Evolutionary conservation across 1,140 invertebrate genomes (phyloP).

Genomic region (Formica selysi): DNA sequence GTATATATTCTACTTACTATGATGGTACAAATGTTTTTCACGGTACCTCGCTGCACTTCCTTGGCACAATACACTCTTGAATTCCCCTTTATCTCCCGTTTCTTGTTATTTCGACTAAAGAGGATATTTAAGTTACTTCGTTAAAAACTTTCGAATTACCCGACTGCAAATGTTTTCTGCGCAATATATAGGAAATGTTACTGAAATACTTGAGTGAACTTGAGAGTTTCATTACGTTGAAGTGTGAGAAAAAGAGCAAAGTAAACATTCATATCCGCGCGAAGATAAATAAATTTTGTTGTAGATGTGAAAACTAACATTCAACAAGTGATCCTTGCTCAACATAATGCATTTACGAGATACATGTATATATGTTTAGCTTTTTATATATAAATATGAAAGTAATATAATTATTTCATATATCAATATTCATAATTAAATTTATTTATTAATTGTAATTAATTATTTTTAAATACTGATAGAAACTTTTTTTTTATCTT

Average conservation of each 20-base stretch:
- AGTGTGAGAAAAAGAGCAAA: neutral
- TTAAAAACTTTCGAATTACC: slow-evolving; percentile 57
- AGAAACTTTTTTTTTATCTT: too few species aligned
- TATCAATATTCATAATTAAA: too few species aligned
- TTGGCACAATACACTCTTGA: slow-evolving; percentile 30
- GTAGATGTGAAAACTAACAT: neutral
- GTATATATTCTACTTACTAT: slow-evolving; percentile 44
- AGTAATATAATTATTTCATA: too few species aligned
- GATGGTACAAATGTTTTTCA: slow-evolving; percentile 53
- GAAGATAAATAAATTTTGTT: neutral
- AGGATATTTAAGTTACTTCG: slow-evolving; percentile 46
- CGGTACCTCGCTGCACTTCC: slow-evolving; percentile 5
- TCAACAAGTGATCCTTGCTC: neutral
- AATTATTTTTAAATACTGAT: too few species aligned
- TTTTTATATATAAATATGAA: too few species aligned
- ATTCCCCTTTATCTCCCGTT: slow-evolving; percentile 45
- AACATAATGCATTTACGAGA: neutral
- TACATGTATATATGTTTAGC: neutral
- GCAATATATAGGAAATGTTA: neutral
- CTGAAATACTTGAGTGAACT: slow-evolving; percentile 9
- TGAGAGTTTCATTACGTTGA: slow-evolving; percentile 5
- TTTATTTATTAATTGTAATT: too few species aligned
- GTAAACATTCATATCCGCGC: neutral
- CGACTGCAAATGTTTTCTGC: slow-evolving; percentile 10
- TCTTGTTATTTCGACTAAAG: slow-evolving; percentile 40